A percentile compares a stretch with the other conserved stretches of the same genome.
Conservation (phyloP, 2,888 invertebrate genomes). For the Alloscopus bannaensis region DNA sequence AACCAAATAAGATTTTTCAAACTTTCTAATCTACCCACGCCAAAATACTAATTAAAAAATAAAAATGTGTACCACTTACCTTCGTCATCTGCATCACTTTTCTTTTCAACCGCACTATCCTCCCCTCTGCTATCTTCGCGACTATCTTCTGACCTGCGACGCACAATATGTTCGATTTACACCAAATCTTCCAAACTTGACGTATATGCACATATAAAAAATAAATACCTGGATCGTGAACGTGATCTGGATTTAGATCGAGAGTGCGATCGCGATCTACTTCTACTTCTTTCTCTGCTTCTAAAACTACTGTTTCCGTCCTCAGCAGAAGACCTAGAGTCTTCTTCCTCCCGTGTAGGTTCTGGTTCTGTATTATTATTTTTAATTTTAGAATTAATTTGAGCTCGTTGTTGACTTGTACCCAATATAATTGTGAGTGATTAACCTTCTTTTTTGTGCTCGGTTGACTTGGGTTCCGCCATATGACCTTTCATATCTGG, state of each 20-base stretch:
- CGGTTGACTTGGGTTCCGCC: slow-evolving; percentile 3
- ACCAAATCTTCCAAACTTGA: no score
- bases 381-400: neutral
- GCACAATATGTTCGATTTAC: no score
- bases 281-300: slow-evolving; percentile 10
- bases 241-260: slow-evolving; percentile 16
- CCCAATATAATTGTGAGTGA: neutral
- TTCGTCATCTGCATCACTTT: slow-evolving; percentile 36
- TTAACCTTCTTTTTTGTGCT: slow-evolving; percentile 1
- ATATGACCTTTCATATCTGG: neutral
- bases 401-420: neutral
- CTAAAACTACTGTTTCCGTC: slow-evolving; percentile 26
- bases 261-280: slow-evolving; percentile 22
- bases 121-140: slow-evolving; percentile 23
- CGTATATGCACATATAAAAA: no score
- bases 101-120: slow-evolving; percentile 13
- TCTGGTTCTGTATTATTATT: no score
- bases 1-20: neutral
- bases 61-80: slow-evolving; percentile 20
- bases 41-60: slow-evolving; percentile 4
- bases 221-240: slow-evolving; percentile 16
- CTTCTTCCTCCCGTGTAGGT: no score
- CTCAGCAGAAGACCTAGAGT: slow-evolving; percentile 17
- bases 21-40: neutral
- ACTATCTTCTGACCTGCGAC: slow-evolving; percentile 31